Conservation (phyloP, 2,888 invertebrate genomes). For the Atherix ibis region DNA sequence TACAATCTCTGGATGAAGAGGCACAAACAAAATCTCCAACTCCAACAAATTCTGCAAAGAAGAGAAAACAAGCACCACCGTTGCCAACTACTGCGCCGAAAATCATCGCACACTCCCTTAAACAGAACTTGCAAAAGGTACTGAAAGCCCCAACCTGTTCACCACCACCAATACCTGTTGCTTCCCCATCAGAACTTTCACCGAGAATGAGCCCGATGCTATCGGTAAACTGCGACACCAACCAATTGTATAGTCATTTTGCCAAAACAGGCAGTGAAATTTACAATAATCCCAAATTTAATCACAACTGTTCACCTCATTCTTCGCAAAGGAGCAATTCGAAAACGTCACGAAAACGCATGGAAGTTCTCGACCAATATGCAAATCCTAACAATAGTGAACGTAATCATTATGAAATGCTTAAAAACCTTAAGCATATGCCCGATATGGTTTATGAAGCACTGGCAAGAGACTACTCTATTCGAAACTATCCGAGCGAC, state of each 20-base stretch:
- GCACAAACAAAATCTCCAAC: not conserved
- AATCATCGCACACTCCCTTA: conserved; percentile 14
- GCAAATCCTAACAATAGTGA: conserved; percentile 18
- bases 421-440: conserved; percentile 29
- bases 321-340: conserved; percentile 16
- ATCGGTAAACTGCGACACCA: conserved; percentile 13
- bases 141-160: conserved; percentile 5
- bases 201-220: no score
- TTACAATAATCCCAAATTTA: conserved; percentile 32
- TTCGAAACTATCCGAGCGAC: conserved; percentile 12
- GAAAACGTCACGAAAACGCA: conserved; percentile 19
- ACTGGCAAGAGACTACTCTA: conserved; percentile 33
- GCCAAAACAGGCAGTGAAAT: conserved; percentile 17
- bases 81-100: conserved; percentile 15
- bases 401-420: conserved; percentile 23
- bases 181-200: conserved; percentile 23
- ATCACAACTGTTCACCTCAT: conserved; percentile 25
- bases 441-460: conserved; percentile 54
- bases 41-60: not conserved
- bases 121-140: conserved; percentile 9
- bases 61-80: conserved; percentile 18
- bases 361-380: conserved; percentile 27
- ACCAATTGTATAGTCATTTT: conserved; percentile 3
- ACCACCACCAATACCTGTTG: conserved; percentile 19
- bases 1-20: not conserved